Conservation (phyloP, 2,797 vertebrate genomes). For the Psittacula echo region DNA sequence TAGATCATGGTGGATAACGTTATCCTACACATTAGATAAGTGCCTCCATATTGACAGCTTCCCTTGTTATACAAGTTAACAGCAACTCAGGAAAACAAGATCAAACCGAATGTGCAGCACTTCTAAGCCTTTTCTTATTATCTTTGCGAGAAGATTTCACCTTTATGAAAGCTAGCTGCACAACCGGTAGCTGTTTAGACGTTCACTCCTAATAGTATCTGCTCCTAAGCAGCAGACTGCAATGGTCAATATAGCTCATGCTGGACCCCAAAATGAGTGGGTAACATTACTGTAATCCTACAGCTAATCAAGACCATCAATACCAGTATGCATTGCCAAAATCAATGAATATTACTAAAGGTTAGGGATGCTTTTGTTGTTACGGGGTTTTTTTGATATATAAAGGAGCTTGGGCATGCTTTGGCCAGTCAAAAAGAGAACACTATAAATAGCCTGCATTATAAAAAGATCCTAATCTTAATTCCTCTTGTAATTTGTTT, state of each 20-base stretch:
- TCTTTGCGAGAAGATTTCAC: conserved; percentile 5
- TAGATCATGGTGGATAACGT: conserved; percentile 3
- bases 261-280: not conserved
- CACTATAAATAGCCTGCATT: conserved; percentile 62
- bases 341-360: conserved; percentile 49
- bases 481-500: conserved; percentile 69
- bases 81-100: conserved; percentile 55
- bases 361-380: conserved; percentile 6
- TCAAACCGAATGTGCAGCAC: conserved; percentile 1
- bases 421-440: conserved; percentile 60
- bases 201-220: not conserved
- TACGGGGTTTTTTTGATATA: not conserved
- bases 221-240: not conserved
- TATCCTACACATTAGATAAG: conserved; percentile 41
- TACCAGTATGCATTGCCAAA: not conserved
- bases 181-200: not conserved
- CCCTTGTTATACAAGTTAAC: conserved; percentile 5
- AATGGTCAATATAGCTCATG: not conserved
- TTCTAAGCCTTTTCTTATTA: not conserved
- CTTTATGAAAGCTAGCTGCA: not conserved
- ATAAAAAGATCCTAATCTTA: conserved; percentile 71
- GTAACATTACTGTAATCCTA: conserved; percentile 37
- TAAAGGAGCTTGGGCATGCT: conserved; percentile 35
- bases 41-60: conserved; percentile 31
- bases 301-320: conserved; percentile 59